phyloP scores from a whole-genome alignment of 2,888 invertebrate genomes.

The Caenorhabditis wallacei region DNA sequence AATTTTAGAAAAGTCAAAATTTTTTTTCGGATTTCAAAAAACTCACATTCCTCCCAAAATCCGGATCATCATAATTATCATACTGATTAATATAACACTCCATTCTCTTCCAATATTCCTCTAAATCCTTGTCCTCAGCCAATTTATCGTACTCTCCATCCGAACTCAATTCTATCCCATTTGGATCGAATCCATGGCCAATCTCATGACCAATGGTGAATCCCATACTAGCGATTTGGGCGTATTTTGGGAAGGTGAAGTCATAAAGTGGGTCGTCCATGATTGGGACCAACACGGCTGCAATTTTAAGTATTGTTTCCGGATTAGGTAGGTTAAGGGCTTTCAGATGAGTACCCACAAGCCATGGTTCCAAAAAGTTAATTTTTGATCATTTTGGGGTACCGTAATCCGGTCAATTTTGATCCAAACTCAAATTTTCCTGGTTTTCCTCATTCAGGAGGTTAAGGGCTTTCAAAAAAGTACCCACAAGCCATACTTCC shows the following conservation, averaged over 20 bases:
- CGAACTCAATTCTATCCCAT: constrained; percentile 88
- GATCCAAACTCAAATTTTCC: too few relatives aligned
- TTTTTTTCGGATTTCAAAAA: not conserved
- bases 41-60: constrained; percentile 18
- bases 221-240: not conserved
- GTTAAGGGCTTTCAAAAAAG: too few relatives aligned
- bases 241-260: constrained; percentile 2
- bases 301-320: not conserved
- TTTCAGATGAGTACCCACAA: too few relatives aligned
- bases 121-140: constrained; percentile 96
- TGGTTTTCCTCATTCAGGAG: too few relatives aligned
- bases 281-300: not conserved
- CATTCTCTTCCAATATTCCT: constrained; percentile 91
- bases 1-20: not conserved
- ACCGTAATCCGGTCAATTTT: too few relatives aligned
- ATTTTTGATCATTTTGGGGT: too few relatives aligned
- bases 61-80: constrained; percentile 10
- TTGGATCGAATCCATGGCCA: constrained; percentile 76
- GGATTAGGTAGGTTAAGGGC: too few relatives aligned
- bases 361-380: too few relatives aligned
- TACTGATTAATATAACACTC: constrained; percentile 89
- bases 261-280: not conserved
- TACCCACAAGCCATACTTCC: too few relatives aligned
- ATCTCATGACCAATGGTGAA: constrained; percentile 9
- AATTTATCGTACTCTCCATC: constrained; percentile 93